phyloP scores from a whole-genome alignment of 92 coral and sea anemone genomes.

The Heteractis magnifica region DNA sequence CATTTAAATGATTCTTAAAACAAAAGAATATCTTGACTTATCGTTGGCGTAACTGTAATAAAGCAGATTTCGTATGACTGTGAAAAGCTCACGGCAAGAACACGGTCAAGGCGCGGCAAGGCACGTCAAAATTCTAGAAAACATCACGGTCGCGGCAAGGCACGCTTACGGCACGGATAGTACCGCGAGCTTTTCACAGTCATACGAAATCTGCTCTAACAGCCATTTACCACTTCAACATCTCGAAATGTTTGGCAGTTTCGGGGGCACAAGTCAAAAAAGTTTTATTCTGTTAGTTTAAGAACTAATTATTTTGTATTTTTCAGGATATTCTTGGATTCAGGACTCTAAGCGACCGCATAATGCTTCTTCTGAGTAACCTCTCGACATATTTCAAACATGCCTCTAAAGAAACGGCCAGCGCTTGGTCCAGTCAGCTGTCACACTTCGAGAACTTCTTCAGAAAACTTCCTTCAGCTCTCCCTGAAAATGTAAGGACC shows the following conservation, averaged over 20 bases:
- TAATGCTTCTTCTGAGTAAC: constrained; percentile 69
- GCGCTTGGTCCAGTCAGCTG: constrained; percentile 98
- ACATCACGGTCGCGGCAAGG: too few relatives aligned
- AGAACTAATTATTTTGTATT: background rate
- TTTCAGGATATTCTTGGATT: constrained; percentile 84
- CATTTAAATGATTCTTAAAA: too few relatives aligned
- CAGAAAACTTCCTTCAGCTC: constrained; percentile 83
- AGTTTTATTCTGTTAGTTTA: background rate
- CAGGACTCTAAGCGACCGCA: constrained; percentile 91
- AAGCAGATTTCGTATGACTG: too few relatives aligned
- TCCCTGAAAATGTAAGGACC: constrained; percentile 79
- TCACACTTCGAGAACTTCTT: constrained; percentile 93
- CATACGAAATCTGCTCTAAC: too few relatives aligned
- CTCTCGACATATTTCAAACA: constrained; percentile 74
- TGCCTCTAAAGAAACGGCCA: constrained; percentile 90
- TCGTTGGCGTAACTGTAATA: too few relatives aligned
- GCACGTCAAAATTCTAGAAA: too few relatives aligned
- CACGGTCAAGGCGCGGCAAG: too few relatives aligned
- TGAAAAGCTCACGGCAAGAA: too few relatives aligned
- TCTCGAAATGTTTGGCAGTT: background rate
- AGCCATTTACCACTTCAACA: too few relatives aligned
- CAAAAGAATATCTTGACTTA: too few relatives aligned
- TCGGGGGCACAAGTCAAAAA: background rate
- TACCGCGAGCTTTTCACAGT: too few relatives aligned
- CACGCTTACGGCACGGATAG: too few relatives aligned